phyloP scores from a whole-genome alignment of 2,888 invertebrate species.

The Protophormia terraenovae region DNA sequence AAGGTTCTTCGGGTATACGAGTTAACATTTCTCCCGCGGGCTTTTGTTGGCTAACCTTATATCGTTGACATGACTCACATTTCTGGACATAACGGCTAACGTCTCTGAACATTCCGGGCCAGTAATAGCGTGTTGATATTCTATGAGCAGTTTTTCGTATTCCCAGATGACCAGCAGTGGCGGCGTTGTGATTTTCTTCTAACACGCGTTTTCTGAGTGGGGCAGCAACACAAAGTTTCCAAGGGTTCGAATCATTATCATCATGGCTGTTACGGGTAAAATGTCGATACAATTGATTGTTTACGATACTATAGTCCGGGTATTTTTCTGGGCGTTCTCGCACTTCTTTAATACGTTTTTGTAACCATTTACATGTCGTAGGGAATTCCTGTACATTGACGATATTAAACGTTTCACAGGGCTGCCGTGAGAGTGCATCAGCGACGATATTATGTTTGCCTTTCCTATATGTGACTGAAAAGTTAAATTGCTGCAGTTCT shows the following conservation, averaged over 20 bases:
- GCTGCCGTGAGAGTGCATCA: slow-evolving; percentile 32
- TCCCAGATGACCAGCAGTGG: slow-evolving; percentile 16
- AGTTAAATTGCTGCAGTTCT: slow-evolving; percentile 40
- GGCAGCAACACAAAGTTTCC: slow-evolving; percentile 12
- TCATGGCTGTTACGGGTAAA: background rate
- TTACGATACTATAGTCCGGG: slow-evolving; percentile 6
- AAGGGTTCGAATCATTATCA: background rate
- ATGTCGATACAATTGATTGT: slow-evolving; percentile 4
- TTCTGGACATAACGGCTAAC: background rate
- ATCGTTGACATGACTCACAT: slow-evolving; percentile 9
- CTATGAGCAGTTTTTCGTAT: background rate
- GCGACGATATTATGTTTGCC: slow-evolving; percentile 35
- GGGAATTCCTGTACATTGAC: background rate
- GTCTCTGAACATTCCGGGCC: slow-evolving; percentile 38
- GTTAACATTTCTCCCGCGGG: slow-evolving; percentile 32
- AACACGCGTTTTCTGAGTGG: background rate
- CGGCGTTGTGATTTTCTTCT: slow-evolving; percentile 9
- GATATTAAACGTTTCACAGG: background rate
- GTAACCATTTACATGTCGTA: background rate
- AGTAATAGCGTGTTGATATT: background rate
- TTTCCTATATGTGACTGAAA: slow-evolving; percentile 16
- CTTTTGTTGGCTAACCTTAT: slow-evolving; percentile 14
- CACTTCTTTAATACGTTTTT: background rate
- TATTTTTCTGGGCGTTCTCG: background rate
- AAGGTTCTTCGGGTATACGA: slow-evolving; percentile 12